Evolutionary conservation across 2,113 vertebrate genomes (phyloP), one percentile per base, ranked within the genome.

Genomic region (Callopanchax toddi): DNA sequence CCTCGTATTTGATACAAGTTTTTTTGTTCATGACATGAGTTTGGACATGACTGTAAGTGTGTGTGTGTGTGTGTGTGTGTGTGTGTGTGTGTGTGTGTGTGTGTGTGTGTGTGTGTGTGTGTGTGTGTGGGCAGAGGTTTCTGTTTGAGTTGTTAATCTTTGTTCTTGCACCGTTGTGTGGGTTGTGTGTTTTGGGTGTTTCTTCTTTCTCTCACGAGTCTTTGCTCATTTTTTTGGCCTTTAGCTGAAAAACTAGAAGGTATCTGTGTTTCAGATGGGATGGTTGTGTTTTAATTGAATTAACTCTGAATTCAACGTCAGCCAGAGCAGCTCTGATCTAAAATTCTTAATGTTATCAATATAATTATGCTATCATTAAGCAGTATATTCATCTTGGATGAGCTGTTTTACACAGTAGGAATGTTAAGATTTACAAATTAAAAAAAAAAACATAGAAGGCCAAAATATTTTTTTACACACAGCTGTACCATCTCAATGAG

Each of bases 171-270:
- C 39, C 54, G 29, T 44, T 58, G 18, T 77, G 66, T 49, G 22
- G 56, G 54, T 60, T 74, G 36, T 67, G 73, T 69, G 58, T 72
- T 65, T 60, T 71, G 40, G 52, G 64, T 40, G 12, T 80, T 66
- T 54, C 36, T 55, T 45, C 16, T 76, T 37, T 55, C 5, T 18
- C 37, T 57, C 44, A 34, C 17, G 15, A 11, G 32, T 61, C 34
- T 48, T 29, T 48, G 44, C 74, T 80, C 63, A 63, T 45, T 21
- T 57, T 25, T 60, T 61, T 76, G 53, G 59, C 60, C 23, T 48
- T 58, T 54, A 51, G 46, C 65, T 45, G 45, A 22, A 42, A 62
- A 57, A 54, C 42, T 55, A 17, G 54, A 71, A 54, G 42, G 25
- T 71, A 20, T 78, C 40, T 62, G 25, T 56, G 34, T 1, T 65